Conservation (phyloP, 2,797 vertebrate genomes). For the Alosa sapidissima region DNA sequence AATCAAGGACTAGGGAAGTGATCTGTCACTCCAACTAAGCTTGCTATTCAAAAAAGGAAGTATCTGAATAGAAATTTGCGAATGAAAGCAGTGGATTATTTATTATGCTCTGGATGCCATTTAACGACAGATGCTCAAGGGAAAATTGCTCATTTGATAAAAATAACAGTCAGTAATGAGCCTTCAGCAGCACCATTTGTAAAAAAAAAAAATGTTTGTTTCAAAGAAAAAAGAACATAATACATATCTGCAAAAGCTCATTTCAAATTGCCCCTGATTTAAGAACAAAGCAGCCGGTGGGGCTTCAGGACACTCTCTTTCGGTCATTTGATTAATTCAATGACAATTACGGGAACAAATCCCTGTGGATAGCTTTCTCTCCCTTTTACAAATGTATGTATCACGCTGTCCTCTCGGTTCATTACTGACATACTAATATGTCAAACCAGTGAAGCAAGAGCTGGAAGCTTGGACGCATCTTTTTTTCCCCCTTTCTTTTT, state of each 20-base stretch:
- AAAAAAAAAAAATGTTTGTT: slow-evolving; percentile 34
- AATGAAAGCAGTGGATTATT: slow-evolving; percentile 40
- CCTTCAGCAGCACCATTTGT: slow-evolving; percentile 24
- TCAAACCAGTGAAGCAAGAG: slow-evolving; percentile 34
- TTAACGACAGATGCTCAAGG: slow-evolving; percentile 23
- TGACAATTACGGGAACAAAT: slow-evolving; percentile 62
- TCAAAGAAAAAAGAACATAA: slow-evolving; percentile 52
- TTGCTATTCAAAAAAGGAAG: neutral
- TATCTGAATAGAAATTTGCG: slow-evolving; percentile 33
- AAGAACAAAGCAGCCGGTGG: slow-evolving; percentile 55
- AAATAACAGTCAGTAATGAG: slow-evolving; percentile 15
- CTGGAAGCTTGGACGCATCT: slow-evolving; percentile 29
- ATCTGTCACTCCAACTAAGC: neutral
- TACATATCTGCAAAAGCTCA: slow-evolving; percentile 53
- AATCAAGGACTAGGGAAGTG: neutral
- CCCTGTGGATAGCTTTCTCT: slow-evolving; percentile 55
- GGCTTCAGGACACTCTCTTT: slow-evolving; percentile 57
- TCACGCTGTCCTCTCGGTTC: slow-evolving; percentile 45
- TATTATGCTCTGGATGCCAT: slow-evolving; percentile 27
- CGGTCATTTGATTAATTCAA: slow-evolving; percentile 65
- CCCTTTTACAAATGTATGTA: slow-evolving; percentile 43
- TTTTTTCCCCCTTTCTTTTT: slow-evolving; percentile 38
- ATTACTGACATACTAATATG: slow-evolving; percentile 47
- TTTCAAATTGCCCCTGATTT: slow-evolving; percentile 52
- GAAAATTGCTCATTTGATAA: slow-evolving; percentile 10